Percentiles rank a stretch among this genome's conserved stretches.
These are phyloP conservation scores for Cyphomyrus discorhynchus DNA, from an alignment of 2,113 vertebrate genomes.

Conservation along the genomic window DNA sequence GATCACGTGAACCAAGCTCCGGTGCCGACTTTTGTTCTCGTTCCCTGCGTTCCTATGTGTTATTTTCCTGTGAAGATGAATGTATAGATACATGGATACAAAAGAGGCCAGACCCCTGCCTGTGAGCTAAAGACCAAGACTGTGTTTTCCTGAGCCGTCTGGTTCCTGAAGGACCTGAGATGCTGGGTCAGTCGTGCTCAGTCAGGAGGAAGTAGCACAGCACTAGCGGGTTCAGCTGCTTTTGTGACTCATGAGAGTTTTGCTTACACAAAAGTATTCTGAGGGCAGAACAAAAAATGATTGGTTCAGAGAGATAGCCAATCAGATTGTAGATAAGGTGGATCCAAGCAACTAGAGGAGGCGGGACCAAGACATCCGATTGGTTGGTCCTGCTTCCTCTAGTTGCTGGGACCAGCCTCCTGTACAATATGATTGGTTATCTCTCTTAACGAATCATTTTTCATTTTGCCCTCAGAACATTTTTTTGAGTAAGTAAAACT, in stretches of 20 bases:
- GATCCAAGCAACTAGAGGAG: no score
- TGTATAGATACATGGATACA: neutral
- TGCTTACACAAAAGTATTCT: no score
- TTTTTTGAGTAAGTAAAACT: neutral
- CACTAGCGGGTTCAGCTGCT: neutral
- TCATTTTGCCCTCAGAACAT: neutral
- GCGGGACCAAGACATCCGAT: neutral
- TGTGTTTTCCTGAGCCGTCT: neutral
- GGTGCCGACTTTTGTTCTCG: conserved; percentile 26
- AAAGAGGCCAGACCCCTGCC: neutral
- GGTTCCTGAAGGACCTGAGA: neutral
- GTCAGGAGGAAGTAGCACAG: neutral
- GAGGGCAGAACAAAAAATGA: no score
- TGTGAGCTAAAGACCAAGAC: neutral
- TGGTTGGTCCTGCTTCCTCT: neutral
- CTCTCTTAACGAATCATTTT: neutral
- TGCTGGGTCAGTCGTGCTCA: neutral
- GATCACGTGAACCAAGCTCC: conserved; percentile 2
- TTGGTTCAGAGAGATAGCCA: no score
- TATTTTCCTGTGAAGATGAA: conserved; percentile 13
- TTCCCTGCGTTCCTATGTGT: conserved; percentile 22
- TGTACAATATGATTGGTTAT: neutral
- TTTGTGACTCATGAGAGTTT: neutral
- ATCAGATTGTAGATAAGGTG: no score
- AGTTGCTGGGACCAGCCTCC: neutral